These are phyloP conservation scores for Orthonychiurus folsomi DNA, from an alignment of 2,888 invertebrate species.

Conservation along the genomic window DNA sequence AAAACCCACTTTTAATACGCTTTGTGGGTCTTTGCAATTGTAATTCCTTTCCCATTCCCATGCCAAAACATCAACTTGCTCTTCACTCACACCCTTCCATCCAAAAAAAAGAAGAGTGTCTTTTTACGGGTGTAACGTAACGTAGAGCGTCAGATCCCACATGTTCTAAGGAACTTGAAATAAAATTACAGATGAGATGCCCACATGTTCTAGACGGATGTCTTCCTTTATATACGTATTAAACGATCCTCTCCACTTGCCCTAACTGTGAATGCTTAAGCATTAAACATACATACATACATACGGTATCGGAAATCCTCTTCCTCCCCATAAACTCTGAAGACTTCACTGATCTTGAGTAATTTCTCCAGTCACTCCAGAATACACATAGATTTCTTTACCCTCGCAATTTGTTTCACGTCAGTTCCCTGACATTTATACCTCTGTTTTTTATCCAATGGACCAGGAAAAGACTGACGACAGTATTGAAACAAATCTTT, in stretches of 20 bases:
- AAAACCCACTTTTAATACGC: not conserved
- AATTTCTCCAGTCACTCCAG: not conserved
- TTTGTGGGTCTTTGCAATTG: not conserved
- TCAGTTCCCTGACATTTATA: not conserved
- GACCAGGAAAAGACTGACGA: not conserved
- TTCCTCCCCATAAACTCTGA: not conserved
- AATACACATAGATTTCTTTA: not conserved
- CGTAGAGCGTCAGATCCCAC: not conserved
- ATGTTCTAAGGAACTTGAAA: not conserved
- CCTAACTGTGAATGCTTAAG: not conserved
- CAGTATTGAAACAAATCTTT: slow-evolving; percentile 1
- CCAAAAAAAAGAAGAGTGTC: not conserved
- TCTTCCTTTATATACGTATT: too few species aligned
- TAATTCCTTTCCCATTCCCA: not conserved
- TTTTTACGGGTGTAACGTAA: not conserved
- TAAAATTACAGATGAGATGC: not conserved
- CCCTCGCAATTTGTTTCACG: not conserved
- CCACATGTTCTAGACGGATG: not conserved
- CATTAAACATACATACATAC: not conserved
- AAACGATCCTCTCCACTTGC: too few species aligned
- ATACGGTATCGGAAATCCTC: too few species aligned
- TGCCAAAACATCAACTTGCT: not conserved
- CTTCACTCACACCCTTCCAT: not conserved
- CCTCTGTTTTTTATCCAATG: not conserved
- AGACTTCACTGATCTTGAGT: not conserved